These are phyloP conservation scores for Triplophysa dalaica DNA, from an alignment of 2,113 vertebrate genomes.

Conservation along the genomic window DNA sequence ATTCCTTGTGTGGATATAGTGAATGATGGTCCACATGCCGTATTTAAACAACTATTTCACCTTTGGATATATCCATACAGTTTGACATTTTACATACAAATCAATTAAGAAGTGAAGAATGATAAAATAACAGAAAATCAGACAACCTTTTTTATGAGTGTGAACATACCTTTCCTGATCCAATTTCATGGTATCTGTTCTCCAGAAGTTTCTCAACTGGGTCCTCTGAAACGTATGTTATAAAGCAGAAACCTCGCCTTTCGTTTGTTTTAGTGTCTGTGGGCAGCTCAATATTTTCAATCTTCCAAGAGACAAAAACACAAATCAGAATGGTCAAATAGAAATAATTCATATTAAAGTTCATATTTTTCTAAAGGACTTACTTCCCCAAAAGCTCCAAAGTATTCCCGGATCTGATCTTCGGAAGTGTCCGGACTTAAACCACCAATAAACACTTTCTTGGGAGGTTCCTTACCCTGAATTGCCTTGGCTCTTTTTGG, in stretches of 20 bases:
- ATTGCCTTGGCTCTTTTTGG: constrained; percentile 87
- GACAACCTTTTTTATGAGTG: too few relatives aligned
- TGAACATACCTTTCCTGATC: constrained; percentile 83
- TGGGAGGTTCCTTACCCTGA: constrained; percentile 86
- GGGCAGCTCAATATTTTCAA: constrained; percentile 88
- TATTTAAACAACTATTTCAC: too few relatives aligned
- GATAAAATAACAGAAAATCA: too few relatives aligned
- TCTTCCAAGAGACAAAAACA: constrained; percentile 68
- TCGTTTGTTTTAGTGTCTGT: constrained; percentile 89
- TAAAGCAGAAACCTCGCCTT: constrained; percentile 87
- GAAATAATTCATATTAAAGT: neutral
- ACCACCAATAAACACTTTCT: constrained; percentile 89
- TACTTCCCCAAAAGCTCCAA: constrained; percentile 84
- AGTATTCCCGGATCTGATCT: constrained; percentile 88
- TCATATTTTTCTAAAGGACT: neutral
- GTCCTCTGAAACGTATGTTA: constrained; percentile 85
- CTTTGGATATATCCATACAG: too few relatives aligned
- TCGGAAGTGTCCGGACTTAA: constrained; percentile 86
- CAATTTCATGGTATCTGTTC: constrained; percentile 88
- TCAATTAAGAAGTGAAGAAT: too few relatives aligned
- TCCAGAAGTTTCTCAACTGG: constrained; percentile 87
- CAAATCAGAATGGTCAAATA: neutral
- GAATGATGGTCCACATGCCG: too few relatives aligned
- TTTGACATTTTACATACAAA: too few relatives aligned
- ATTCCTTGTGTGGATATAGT: too few relatives aligned